phyloP scores from a whole-genome alignment of 2,113 vertebrate genomes.

The Microtus montanus region DNA sequence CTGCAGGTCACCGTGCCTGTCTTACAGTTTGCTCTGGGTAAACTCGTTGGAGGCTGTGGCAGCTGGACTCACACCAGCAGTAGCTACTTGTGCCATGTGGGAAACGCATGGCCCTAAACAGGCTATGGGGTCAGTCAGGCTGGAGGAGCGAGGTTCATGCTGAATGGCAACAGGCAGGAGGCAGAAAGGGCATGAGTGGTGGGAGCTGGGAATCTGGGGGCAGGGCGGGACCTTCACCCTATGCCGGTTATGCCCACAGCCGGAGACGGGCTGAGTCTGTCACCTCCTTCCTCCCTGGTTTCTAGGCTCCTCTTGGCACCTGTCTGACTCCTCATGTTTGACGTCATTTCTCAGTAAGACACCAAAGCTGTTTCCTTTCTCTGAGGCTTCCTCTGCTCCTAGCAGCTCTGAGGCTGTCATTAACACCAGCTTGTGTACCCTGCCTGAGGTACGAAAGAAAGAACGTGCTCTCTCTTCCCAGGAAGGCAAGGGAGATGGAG shows the following conservation, averaged over 20 bases:
- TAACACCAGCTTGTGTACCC: too few relatives aligned
- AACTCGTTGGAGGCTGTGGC: background rate
- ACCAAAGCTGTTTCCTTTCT: background rate
- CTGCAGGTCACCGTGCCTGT: background rate
- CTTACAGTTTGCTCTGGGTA: slow-evolving; percentile 45
- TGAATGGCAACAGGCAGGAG: background rate
- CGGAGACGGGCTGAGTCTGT: background rate
- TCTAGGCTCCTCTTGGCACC: background rate
- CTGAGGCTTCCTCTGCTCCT: background rate
- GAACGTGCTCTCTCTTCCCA: too few relatives aligned
- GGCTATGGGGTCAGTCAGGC: background rate
- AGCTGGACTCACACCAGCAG: background rate
- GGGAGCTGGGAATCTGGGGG: background rate
- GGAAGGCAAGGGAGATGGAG: background rate
- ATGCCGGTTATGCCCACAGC: background rate
- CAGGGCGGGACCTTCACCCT: background rate
- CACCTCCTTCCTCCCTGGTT: background rate
- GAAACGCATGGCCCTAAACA: background rate
- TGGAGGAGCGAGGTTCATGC: background rate
- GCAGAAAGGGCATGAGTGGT: background rate
- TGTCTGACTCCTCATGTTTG: background rate
- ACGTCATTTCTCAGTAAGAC: background rate
- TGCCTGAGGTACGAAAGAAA: background rate
- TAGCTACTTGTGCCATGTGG: background rate
- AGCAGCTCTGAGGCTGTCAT: background rate